A percentile compares a stretch with the other conserved stretches of the same genome.
These are phyloP conservation scores for Sebastolobus alascanus DNA, from an alignment of 2,797 vertebrate species.

Conservation along the genomic window DNA sequence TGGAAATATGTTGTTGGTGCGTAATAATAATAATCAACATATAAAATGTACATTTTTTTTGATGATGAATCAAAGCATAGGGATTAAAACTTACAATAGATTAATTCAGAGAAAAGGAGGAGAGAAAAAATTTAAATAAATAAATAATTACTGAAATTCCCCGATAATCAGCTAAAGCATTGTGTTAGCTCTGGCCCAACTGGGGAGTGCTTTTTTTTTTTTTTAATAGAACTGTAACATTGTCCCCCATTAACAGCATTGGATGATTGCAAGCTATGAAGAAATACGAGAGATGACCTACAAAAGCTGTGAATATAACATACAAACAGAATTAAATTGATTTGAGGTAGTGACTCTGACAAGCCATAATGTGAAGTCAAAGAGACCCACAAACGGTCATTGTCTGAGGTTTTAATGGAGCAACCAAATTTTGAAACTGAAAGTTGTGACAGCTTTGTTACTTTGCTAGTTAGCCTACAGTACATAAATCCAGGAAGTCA, in stretches of 20 bases:
- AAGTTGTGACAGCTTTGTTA: neutral
- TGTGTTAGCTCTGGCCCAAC: neutral
- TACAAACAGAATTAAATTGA: neutral
- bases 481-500: neutral
- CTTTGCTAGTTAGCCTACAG: neutral
- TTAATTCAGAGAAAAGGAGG: neutral
- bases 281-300: neutral
- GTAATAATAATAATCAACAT: neutral
- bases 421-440: conserved; percentile 1
- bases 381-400: neutral
- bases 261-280: neutral
- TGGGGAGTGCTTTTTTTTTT: neutral
- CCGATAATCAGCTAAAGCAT: neutral
- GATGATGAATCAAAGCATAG: neutral
- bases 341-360: neutral
- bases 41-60: neutral
- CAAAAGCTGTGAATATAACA: neutral
- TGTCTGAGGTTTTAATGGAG: neutral
- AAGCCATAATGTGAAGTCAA: neutral
- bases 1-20: neutral
- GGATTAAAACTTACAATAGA: too few species aligned
- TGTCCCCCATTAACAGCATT: neutral
- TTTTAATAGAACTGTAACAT: neutral
- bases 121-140: neutral
- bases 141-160: neutral